Base-by-base conservation (phyloP, 2,797 vertebrate species). In the Eidolon dupreanum region DNA sequence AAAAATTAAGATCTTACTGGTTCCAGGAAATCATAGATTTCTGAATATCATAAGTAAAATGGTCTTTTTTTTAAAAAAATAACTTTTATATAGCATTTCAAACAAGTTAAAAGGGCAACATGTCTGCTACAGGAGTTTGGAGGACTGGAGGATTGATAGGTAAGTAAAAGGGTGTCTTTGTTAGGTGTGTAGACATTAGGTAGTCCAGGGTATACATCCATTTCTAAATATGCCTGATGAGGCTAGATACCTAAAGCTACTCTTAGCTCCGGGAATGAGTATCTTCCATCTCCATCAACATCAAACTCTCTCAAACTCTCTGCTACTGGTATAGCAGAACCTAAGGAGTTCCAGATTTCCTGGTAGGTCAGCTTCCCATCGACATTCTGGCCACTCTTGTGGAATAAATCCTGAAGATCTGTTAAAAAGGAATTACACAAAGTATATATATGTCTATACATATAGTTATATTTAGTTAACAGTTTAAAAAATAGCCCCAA, bases 331-430 rank as follows among this genome's bases (percentile, higher is more conserved):
- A 84, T 22, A 90, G 96, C 46, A 94, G 94, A 97, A 68, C 98
- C 98, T 92, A 99, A 88, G 41, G 98, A 90, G 28, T 96, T 97
- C 89, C 97, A 78, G 93, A 99, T 97, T 88, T 99, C 98, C 88
- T 98, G 92, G 57, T 98, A 97, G 2, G 98, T 98, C 19, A 99
- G 95, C 66, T 98, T 98, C 84, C 97, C 98, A 95, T 98, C 92
- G 84, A 96, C 61, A 63, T 95, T 95, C 13, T 88, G 96, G 90
- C 81, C 90, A 95, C 93, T 96, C 94, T 96, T 97, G 84, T 90
- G 97, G 97, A 99, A 99, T 93, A 98, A 96, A 83, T 98, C 96
- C 89, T 98, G 97, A 97, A 99, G 98, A 97, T 98, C 98, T 99
- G 98, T 85, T 96, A 96, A 89, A 96, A 96, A 92, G 55, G 65